These are phyloP conservation scores for Pristiophorus japonicus DNA, from an alignment of 2,113 vertebrate species.

Conservation along the genomic window DNA sequence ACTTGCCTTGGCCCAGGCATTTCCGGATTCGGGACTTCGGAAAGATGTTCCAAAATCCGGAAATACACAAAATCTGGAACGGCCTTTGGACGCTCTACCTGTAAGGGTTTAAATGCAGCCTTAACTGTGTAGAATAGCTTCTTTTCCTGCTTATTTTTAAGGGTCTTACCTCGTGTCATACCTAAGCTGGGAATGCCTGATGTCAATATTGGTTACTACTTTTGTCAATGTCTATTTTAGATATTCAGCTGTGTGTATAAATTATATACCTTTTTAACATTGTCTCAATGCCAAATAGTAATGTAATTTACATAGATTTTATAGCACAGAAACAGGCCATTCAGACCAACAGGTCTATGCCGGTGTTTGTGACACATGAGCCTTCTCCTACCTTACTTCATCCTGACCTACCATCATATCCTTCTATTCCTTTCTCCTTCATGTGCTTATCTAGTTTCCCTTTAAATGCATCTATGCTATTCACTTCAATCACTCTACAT, in stretches of 20 bases:
- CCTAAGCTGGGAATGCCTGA: neutral
- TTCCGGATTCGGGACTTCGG: too few relatives aligned
- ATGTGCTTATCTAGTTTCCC: too few relatives aligned
- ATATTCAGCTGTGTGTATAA: neutral
- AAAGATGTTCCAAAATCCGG: too few relatives aligned
- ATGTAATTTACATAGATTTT: neutral
- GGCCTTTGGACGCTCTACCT: too few relatives aligned
- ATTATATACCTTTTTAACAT: neutral
- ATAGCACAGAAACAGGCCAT: neutral
- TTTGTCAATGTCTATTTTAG: neutral
- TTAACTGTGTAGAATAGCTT: neutral
- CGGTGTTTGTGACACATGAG: too few relatives aligned
- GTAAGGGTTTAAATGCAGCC: neutral
- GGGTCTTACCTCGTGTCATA: neutral
- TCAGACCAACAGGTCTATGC: neutral
- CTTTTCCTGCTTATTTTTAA: neutral
- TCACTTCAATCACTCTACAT: too few relatives aligned
- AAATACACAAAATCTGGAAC: too few relatives aligned
- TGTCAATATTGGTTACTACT: neutral
- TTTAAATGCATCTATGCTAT: too few relatives aligned
- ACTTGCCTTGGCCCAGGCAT: too few relatives aligned
- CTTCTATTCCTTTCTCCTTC: too few relatives aligned
- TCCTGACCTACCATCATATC: too few relatives aligned
- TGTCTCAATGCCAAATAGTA: neutral
- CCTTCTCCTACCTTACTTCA: too few relatives aligned